A percentile compares a stretch with the other conserved stretches of the same genome.
These are phyloP conservation scores for Charina bottae DNA, from an alignment of 2,113 vertebrate genomes.

Conservation along the genomic window DNA sequence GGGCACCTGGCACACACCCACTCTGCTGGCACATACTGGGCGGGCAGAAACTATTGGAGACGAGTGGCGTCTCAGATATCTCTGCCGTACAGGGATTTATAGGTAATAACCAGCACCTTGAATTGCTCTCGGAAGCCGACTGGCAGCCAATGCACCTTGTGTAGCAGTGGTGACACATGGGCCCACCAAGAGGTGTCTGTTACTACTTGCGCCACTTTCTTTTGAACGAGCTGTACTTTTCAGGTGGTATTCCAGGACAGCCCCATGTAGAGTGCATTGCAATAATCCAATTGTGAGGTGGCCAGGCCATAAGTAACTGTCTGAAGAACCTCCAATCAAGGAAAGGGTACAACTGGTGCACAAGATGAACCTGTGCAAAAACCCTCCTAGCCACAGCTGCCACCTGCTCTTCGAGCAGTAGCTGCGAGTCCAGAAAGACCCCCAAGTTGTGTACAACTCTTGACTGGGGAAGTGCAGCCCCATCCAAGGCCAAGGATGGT, in stretches of 20 bases:
- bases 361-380: background rate
- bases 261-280: background rate
- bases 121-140: background rate
- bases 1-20: background rate
- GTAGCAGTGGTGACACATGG: too few species aligned
- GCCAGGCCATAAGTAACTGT: background rate
- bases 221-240: background rate
- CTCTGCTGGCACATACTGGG: background rate
- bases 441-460: background rate
- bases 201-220: background rate
- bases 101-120: background rate
- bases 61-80: background rate
- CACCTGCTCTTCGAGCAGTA: background rate
- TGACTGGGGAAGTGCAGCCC: background rate
- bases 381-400: background rate
- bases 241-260: background rate
- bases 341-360: background rate
- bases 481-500: background rate
- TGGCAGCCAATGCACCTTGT: background rate
- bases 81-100: background rate
- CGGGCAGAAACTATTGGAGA: background rate
- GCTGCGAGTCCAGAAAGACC: background rate
- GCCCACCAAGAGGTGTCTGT: too few species aligned
- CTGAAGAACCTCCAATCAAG: background rate
- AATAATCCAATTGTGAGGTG: background rate